Percentiles rank a stretch among this genome's conserved stretches.
Evolutionary conservation across 2,888 invertebrate species (phyloP).

Genomic region (Phortica magna): DNA sequence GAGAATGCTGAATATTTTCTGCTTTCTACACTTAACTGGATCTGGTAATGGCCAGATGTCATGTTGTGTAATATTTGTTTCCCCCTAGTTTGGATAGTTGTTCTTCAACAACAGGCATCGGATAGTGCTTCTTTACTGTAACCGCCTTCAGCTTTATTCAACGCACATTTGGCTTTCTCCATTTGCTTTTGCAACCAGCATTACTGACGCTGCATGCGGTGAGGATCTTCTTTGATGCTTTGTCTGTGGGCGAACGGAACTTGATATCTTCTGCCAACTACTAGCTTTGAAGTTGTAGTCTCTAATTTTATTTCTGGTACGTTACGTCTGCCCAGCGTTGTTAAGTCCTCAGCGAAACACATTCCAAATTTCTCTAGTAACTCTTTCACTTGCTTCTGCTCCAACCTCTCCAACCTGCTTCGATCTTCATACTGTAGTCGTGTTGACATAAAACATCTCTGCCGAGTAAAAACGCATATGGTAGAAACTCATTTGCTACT

Average conservation of each 20-base stretch:
- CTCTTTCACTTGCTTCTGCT: too few species aligned
- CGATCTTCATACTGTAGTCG: constrained; percentile 36
- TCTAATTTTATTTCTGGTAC: constrained; percentile 40
- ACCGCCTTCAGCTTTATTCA: constrained; percentile 42
- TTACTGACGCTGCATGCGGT: constrained; percentile 43
- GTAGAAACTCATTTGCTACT: constrained; percentile 39
- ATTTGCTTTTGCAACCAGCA: constrained; percentile 43
- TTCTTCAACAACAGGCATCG: constrained; percentile 42
- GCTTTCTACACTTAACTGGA: constrained; percentile 46
- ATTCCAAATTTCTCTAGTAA: not conserved
- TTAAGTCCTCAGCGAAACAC: constrained; percentile 10
- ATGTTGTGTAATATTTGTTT: constrained; percentile 63
- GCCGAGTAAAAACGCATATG: constrained; percentile 42
- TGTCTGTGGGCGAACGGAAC: constrained; percentile 42
- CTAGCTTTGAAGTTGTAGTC: constrained; percentile 39
- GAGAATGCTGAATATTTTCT: constrained; percentile 64
- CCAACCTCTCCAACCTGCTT: too few species aligned
- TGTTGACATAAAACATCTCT: constrained; percentile 42
- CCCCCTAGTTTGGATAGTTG: constrained; percentile 48
- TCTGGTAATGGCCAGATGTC: constrained; percentile 61
- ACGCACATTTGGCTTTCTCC: constrained; percentile 45
- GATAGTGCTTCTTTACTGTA: constrained; percentile 38
- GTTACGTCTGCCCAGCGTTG: constrained; percentile 38
- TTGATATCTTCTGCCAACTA: constrained; percentile 47
- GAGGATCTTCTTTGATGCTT: constrained; percentile 39